Percentiles rank a stretch among this genome's conserved stretches.
Conservation (phyloP, 2,888 invertebrate genomes). For the Drosophila cognata region DNA sequence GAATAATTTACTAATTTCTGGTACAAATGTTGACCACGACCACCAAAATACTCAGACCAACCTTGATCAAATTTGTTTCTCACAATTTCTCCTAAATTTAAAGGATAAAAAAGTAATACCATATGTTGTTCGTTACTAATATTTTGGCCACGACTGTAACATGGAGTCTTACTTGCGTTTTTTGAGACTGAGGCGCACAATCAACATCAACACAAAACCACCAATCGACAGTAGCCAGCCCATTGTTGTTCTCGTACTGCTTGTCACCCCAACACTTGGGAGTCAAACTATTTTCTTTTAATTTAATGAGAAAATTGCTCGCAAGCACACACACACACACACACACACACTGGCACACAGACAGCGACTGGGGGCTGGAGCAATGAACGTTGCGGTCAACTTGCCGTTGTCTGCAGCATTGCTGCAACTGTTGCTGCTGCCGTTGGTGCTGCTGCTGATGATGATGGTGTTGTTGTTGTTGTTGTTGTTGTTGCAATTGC, state of each 20-base stretch:
- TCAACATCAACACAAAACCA: conserved; percentile 1
- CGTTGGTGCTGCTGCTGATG: conserved; percentile 38
- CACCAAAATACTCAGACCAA: background rate
- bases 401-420: conserved; percentile 56
- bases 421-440: conserved; percentile 31
- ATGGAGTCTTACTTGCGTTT: background rate
- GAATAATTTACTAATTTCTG: background rate
- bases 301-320: conserved; percentile 75
- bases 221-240: conserved; percentile 11
- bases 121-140: background rate
- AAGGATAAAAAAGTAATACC: background rate
- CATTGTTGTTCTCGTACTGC: conserved; percentile 18
- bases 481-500: conserved; percentile 26
- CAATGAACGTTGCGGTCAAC: conserved; percentile 79
- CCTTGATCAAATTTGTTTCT: background rate
- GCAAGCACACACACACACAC: conserved; percentile 11
- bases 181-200: conserved; percentile 5
- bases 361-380: conserved; percentile 50
- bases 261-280: conserved; percentile 49
- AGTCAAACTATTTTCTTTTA: conserved; percentile 77
- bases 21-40: background rate
- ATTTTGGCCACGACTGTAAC: background rate
- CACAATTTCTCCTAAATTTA: background rate
- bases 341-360: background rate
- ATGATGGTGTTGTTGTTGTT: conserved; percentile 30